These are phyloP conservation scores for Pachypsylla venusta DNA, from an alignment of 1,140 invertebrate species.

Conservation along the genomic window DNA sequence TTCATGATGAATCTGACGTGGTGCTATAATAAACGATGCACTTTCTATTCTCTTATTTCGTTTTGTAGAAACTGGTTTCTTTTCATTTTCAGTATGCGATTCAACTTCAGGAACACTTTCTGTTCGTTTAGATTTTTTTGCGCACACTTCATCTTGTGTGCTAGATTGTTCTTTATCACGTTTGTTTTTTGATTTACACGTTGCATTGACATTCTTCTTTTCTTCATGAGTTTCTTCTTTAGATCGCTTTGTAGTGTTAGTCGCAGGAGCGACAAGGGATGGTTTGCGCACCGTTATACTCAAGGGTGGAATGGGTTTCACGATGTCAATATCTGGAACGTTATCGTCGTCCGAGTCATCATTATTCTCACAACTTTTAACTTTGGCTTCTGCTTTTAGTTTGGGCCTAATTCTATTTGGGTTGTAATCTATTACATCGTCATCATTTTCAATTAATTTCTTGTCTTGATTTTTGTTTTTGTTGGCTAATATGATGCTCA, in stretches of 20 bases:
- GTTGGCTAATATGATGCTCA: conserved; percentile 41
- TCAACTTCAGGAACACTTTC: background rate
- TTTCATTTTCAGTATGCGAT: background rate
- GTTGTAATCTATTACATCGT: conserved; percentile 12
- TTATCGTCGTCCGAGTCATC: background rate
- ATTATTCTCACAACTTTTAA: background rate
- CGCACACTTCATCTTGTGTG: background rate
- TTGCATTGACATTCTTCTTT: background rate
- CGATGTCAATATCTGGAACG: background rate
- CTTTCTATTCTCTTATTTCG: background rate
- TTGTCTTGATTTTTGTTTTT: conserved; percentile 7
- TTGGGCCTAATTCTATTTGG: conserved; percentile 26
- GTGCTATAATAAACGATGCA: background rate
- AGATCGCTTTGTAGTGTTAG: background rate
- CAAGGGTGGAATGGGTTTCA: background rate
- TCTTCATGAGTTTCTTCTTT: background rate
- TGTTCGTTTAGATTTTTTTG: background rate
- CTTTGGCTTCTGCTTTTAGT: conserved; percentile 24
- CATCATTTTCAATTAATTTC: background rate
- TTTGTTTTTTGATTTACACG: background rate
- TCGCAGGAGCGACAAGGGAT: background rate
- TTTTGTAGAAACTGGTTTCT: background rate
- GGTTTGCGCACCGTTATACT: background rate
- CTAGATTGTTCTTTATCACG: too few species aligned
- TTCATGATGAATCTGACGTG: too few species aligned